Base-by-base conservation (phyloP, 2,888 invertebrate genomes). In the Euzetes globulus region DNA sequence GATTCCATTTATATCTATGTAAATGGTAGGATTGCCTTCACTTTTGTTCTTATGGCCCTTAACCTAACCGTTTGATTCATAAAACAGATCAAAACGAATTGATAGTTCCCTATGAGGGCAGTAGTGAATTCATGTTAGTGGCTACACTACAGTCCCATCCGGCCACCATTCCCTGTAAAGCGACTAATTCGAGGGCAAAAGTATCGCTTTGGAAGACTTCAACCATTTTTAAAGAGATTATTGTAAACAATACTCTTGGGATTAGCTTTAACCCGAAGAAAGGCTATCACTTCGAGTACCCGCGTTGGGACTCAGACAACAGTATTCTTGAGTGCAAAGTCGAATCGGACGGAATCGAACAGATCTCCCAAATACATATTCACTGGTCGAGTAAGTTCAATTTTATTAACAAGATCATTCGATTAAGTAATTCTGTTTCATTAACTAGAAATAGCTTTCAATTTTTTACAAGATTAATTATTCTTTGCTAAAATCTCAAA, bases 291-390 rank as follows among this genome's bases (percentile, higher is more conserved):
- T 74, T 74, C 52, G 74, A 74, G 22, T 50, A 77, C 71, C 77
- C 79, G 22, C 76, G 75, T 27, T 76, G 75, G 63, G 77, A 77
- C 60, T 76, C 77, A 68, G 75, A 77, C 65, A 77, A 78, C 25
- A 45, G 50, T 72, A 77, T 77, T 15, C 55, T 76, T 33, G 33
- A 77, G 52, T 79, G 79, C 60, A 15, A n/a, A 7, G 78, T 77
- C 22, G 73, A 75, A n/a, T 73, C 71, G 72, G 75, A 76, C 27
- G 75, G 22, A 13, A 74, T 47, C 45, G 60, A 65, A 74, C 73
- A 37, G 72, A 74, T 50, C 3, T 58, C 73, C 0, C 27, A 65
- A n/a, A 65, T 75, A 27, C 65, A 25, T 29, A 55, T 75, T 68
- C 73, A 75, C 27, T 75, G 75, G 75, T 52, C 73, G 4, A 63